Evolutionary conservation across 2,113 vertebrate genomes (phyloP).

Genomic region (Oncorhynchus clarkii): DNA sequence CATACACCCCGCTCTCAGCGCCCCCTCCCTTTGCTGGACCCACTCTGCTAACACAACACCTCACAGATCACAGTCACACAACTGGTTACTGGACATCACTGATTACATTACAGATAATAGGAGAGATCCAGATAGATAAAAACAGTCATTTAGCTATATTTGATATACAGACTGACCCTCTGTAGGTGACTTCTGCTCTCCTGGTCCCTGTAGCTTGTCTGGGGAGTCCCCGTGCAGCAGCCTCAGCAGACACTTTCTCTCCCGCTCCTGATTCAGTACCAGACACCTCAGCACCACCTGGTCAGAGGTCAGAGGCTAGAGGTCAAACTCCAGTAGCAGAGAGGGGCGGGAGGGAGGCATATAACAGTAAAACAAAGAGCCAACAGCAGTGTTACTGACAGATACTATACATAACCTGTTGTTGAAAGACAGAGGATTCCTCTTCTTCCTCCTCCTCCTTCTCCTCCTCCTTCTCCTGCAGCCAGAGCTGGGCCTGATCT

Average conservation of each 20-base stretch:
- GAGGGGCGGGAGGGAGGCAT: not conserved
- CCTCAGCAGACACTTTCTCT: conserved; percentile 63
- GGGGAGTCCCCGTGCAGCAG: conserved; percentile 56
- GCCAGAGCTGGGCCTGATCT: conserved; percentile 59
- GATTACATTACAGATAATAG: too few species aligned
- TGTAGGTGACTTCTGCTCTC: conserved; percentile 8
- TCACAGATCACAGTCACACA: too few species aligned
- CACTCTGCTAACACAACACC: not conserved
- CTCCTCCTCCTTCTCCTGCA: conserved; percentile 27
- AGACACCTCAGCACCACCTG: conserved; percentile 65
- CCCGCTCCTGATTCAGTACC: conserved; percentile 68
- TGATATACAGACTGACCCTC: conserved; percentile 34
- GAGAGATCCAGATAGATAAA: not conserved
- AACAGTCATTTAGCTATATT: not conserved
- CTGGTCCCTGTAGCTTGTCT: conserved; percentile 51
- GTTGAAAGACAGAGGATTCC: conserved; percentile 20
- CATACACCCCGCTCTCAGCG: conserved; percentile 46
- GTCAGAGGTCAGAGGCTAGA: conserved; percentile 13
- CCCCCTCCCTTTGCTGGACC: conserved; percentile 2
- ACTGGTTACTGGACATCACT: too few species aligned
- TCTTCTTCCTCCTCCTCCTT: not conserved
- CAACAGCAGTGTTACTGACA: not conserved
- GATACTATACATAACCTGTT: conserved; percentile 58
- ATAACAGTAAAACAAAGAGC: too few species aligned
- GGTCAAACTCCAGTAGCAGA: not conserved